Conservation (phyloP, 2,888 invertebrate species). For the Girardia tigrina region DNA sequence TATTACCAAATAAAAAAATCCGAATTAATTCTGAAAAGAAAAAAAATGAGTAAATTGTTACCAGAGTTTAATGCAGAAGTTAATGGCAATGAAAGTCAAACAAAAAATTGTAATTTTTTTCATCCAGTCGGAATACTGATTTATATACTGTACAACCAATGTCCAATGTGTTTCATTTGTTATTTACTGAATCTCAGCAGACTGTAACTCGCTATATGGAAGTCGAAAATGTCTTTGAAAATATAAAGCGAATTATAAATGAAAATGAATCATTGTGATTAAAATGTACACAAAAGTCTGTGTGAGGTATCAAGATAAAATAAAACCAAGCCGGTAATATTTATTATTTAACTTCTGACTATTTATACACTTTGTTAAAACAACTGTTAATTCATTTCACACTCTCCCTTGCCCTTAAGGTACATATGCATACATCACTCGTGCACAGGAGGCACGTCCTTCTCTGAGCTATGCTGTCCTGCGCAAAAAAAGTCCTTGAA, state of each 20-base stretch:
- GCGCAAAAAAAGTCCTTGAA: no score
- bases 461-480: no score
- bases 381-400: no score
- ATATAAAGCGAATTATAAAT: constrained; percentile 37
- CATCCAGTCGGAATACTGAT: no score
- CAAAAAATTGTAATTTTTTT: background rate
- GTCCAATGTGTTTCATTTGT: constrained; percentile 43
- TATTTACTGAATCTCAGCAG: constrained; percentile 54
- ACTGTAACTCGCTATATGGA: background rate
- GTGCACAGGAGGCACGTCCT: no score
- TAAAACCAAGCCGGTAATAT: no score
- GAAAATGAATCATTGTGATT: constrained; percentile 49
- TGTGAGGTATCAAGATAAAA: no score
- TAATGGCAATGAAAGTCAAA: background rate
- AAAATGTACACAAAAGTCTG: constrained; percentile 46
- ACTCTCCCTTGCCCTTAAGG: no score
- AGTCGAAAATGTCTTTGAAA: constrained; percentile 10
- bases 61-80: background rate
- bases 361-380: no score
- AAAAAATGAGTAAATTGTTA: background rate
- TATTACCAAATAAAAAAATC: background rate
- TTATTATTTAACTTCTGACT: no score
- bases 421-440: no score
- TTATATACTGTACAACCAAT: no score
- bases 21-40: background rate